Evolutionary conservation across 1,140 invertebrate species (phyloP).

Genomic region (Xylocopa sonorina): DNA sequence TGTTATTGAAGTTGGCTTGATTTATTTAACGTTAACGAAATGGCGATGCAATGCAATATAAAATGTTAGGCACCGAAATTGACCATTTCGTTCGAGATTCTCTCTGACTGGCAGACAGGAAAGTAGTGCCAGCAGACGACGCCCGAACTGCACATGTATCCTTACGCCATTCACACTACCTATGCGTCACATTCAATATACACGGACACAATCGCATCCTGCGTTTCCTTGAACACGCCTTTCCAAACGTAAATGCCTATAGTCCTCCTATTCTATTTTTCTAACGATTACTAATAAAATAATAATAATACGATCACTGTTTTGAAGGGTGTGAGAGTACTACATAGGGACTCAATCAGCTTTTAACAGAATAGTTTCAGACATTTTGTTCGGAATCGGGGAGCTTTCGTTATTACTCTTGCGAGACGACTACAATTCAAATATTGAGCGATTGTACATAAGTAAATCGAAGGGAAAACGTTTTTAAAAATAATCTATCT

Average conservation of each 20-base stretch:
- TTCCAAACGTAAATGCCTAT: constrained; percentile 31
- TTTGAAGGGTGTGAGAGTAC: not conserved
- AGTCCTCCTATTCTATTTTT: not conserved
- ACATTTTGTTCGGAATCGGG: not conserved
- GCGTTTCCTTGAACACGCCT: constrained; percentile 31
- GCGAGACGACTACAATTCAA: no score
- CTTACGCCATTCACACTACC: constrained; percentile 51
- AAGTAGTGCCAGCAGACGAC: constrained; percentile 66
- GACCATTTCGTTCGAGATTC: constrained; percentile 23
- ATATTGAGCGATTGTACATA: not conserved
- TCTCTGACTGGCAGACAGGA: constrained; percentile 16
- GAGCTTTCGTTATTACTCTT: not conserved
- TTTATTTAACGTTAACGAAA: not conserved
- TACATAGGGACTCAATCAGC: no score
- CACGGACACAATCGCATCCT: constrained; percentile 26
- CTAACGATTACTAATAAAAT: not conserved
- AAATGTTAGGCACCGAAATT: constrained; percentile 32
- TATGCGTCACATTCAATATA: constrained; percentile 41
- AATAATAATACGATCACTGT: not conserved
- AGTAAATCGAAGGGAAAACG: no score
- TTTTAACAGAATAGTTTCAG: not conserved
- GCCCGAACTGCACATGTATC: constrained; percentile 55
- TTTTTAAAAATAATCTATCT: constrained; percentile 5
- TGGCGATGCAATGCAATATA: not conserved
- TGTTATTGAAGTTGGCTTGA: not conserved